Evolutionary conservation across 2,888 invertebrate species (phyloP).

Genomic region (Cosmorhoe ocellata): DNA sequence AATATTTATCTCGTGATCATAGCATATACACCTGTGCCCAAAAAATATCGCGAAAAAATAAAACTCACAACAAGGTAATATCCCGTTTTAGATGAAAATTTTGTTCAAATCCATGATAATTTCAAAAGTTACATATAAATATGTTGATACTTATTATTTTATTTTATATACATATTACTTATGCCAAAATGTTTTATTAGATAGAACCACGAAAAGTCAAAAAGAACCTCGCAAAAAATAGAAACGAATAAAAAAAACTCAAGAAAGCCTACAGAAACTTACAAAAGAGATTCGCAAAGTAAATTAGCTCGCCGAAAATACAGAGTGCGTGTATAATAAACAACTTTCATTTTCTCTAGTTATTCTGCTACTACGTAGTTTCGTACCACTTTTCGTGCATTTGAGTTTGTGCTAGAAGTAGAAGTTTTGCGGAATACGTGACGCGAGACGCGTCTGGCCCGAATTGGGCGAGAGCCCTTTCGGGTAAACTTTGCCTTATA

Average conservation of each 20-base stretch:
- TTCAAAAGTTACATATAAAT: too few relatives aligned
- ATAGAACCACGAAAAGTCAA: background rate
- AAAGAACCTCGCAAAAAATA: conserved; percentile 20
- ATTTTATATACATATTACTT: background rate
- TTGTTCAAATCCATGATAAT: too few relatives aligned
- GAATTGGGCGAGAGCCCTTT: conserved; percentile 21
- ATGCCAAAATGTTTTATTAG: background rate
- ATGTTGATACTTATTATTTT: too few relatives aligned
- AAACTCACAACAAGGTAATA: too few relatives aligned
- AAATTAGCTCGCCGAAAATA: conserved; percentile 31
- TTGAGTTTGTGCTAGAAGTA: conserved; percentile 14
- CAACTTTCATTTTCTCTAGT: conserved; percentile 27
- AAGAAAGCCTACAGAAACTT: conserved; percentile 27
- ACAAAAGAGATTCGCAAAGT: conserved; percentile 27
- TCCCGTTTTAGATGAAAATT: too few relatives aligned
- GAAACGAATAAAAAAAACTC: conserved; percentile 18
- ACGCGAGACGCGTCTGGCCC: conserved; percentile 17
- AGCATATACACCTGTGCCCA: too few relatives aligned
- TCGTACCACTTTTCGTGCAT: conserved; percentile 12
- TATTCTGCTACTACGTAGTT: conserved; percentile 19
- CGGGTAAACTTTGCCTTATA: conserved; percentile 11
- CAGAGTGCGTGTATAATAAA: conserved; percentile 12
- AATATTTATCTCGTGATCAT: too few relatives aligned
- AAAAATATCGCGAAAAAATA: too few relatives aligned
- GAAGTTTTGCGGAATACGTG: conserved; percentile 17